Evolutionary conservation across 2,797 vertebrate species (phyloP).

Genomic region (Urosaurus nigricauda): DNA sequence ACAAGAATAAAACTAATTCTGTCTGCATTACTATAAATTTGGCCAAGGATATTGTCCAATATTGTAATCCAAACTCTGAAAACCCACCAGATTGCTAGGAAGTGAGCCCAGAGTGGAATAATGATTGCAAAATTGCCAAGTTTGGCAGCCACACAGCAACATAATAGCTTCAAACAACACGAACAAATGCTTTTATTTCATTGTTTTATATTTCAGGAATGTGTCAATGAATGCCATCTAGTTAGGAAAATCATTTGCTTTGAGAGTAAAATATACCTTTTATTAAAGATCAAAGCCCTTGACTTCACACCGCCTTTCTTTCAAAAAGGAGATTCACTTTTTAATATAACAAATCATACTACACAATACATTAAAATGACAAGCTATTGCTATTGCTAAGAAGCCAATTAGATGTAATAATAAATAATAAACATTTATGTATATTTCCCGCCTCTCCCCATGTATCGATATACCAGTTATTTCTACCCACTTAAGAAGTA

Average conservation of each 20-base stretch:
- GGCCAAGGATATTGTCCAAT: slow-evolving; percentile 34
- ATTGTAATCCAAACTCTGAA: slow-evolving; percentile 43
- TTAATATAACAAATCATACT: slow-evolving; percentile 10
- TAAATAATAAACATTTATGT: too few species aligned
- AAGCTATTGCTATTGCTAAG: slow-evolving; percentile 40
- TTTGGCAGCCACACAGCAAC: slow-evolving; percentile 55
- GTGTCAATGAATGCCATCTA: slow-evolving; percentile 47
- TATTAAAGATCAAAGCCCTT: slow-evolving; percentile 51
- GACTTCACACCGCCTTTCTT: slow-evolving; percentile 34
- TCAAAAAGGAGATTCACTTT: slow-evolving; percentile 38
- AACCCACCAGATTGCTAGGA: slow-evolving; percentile 48
- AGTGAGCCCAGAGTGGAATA: slow-evolving; percentile 40
- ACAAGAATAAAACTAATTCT: slow-evolving; percentile 29
- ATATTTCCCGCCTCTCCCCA: too few species aligned
- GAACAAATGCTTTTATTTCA: slow-evolving; percentile 49
- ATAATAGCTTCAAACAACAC: slow-evolving; percentile 48
- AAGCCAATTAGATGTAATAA: slow-evolving; percentile 22
- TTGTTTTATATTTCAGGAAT: slow-evolving; percentile 52
- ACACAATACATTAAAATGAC: slow-evolving; percentile 13
- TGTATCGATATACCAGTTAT: too few species aligned
- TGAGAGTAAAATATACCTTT: slow-evolving; percentile 50
- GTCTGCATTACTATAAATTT: slow-evolving; percentile 39
- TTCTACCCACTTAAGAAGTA: slow-evolving; percentile 48
- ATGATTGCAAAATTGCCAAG: slow-evolving; percentile 52
- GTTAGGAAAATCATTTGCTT: slow-evolving; percentile 33